Percentiles rank a stretch among this genome's conserved stretches.
Evolutionary conservation across 2,888 invertebrate species (phyloP).

Genomic region (Euplagia quadripunctaria): DNA sequence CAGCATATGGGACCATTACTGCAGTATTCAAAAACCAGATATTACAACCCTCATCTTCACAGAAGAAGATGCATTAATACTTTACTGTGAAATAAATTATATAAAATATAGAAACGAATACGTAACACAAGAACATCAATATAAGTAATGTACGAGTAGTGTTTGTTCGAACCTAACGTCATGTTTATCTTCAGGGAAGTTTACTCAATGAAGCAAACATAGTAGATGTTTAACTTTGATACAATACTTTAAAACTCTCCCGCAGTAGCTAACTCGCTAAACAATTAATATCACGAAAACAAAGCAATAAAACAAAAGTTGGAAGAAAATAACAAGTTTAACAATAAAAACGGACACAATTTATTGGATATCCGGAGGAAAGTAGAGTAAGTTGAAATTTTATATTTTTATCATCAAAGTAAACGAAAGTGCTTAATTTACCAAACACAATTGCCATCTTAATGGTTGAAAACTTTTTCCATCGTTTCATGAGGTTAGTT

Average conservation of each 20-base stretch:
- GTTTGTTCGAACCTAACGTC: slow-evolving; percentile 21
- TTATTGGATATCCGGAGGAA: slow-evolving; percentile 18
- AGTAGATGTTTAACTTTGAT: slow-evolving; percentile 35
- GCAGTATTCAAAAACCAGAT: too few species aligned
- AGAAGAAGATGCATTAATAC: too few species aligned
- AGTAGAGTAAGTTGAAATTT: slow-evolving; percentile 16
- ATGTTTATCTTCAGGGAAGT: slow-evolving; percentile 37
- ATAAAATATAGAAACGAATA: too few species aligned
- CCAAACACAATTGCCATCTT: neutral
- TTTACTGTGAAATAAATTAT: too few species aligned
- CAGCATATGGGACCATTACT: too few species aligned
- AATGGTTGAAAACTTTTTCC: too few species aligned
- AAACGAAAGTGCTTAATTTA: slow-evolving; percentile 2
- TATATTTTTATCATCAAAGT: slow-evolving; percentile 11
- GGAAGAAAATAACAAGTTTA: slow-evolving; percentile 33
- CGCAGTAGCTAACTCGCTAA: slow-evolving; percentile 31
- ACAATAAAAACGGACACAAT: slow-evolving; percentile 29
- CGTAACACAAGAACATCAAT: slow-evolving; percentile 15
- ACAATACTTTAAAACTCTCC: slow-evolving; percentile 35
- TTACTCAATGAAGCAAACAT: slow-evolving; percentile 31
- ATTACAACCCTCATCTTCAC: too few species aligned
- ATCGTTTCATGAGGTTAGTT: neutral
- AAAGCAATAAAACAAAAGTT: slow-evolving; percentile 47
- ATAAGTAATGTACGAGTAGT: slow-evolving; percentile 20
- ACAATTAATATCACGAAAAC: slow-evolving; percentile 50